Evolutionary conservation across 1,140 invertebrate species (phyloP), one percentile per base, ranked within the genome.

Genomic region (Aphaenogaster rudis): DNA sequence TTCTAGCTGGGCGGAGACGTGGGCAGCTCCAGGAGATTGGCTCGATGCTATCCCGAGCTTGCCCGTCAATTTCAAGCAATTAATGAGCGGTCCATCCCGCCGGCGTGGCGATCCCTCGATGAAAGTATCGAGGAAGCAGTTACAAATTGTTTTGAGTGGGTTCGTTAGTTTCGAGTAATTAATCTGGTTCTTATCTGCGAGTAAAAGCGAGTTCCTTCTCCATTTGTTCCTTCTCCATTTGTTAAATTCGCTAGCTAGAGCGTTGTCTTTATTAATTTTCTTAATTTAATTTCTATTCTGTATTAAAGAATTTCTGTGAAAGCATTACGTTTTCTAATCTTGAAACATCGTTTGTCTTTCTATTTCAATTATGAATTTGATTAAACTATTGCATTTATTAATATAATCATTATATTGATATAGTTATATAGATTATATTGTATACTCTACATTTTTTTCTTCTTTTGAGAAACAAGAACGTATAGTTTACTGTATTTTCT

Each of bases 141-240:
- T 76, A 48, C 57, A 50, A n/a, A 82, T 86, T 89, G 61, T 88
- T 74, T n/a, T 9, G 36, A 61, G 17, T 61, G 9, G 57, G 52
- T 86, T 72, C 59, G 67, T 86, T 86, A 77, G 39, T 45, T 90
- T 39, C n/a, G 50, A 45, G 77, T 66, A 86, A 90, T 90, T 90
- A 90, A 90, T 77, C 66, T 54, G 59, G n/a, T 36, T 66, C n/a
- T 39, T 80, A 69, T 66, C 57, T 17, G 66, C 45, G 50, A 15
- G 28, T 17, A 72, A 54, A 76, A 54, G 48, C 48, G 9, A 74
- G 28, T 28, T 28, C 28, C 28, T 28, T 28, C 28, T 28, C 28
- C 28, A 36, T 69, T 2, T 13, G 1, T 72, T 69, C 11, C 57
- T 69, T 36, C 4, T 42, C 0, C 5, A 71, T 45, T 45, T n/a